Base-by-base conservation (phyloP, 2,888 invertebrate genomes). In the Melanargia galathea region DNA sequence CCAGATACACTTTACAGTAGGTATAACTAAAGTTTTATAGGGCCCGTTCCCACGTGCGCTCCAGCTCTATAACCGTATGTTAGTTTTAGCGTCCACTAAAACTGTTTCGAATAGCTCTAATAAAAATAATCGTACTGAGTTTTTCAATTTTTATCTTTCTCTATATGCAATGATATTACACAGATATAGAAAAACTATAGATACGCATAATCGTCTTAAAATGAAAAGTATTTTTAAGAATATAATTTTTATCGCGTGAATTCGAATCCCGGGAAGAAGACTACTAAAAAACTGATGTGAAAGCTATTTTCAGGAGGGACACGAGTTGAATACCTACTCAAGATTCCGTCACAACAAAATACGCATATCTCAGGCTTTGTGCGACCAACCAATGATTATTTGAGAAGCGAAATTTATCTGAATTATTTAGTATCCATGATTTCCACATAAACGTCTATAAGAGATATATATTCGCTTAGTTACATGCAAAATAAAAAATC, bases 121-220 rank as follows among this genome's bases (percentile, higher is more conserved):
- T 46, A 57, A 33, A 57, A 57, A 46, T 57, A 46, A 57, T 35
- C 7, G 46, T 46, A 22, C 10, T 6, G 45, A 30, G 26, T 33
- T 46, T 57, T 58, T 48, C 35, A 58, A 58, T 48, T 46, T 58
- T 58, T 33, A 48, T 58, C n/a, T 48, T 46, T 24, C 35, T 52
- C 33, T 35, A 35, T 52, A 2, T 20, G 6, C 2, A 35, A 0
- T 18, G 52, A 13, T 35, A 52, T n/a, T n/a, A n/a, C n/a, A n/a
- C 11, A 49, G n/a, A 40, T 18, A 18, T 18, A 16, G 2, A 43
- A 18, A 43, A 43, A 2, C 5, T n/a, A 1, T 43, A 43, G 43
- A 43, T 18, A 43, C 18, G 18, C 7, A 18, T 16, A 18, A 2
- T 43, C 8, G 1, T 43, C 16, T 43, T 4, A 46, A 46, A 20